A percentile compares a stretch with the other conserved stretches of the same genome.
Conservation (phyloP, 2,113 vertebrate genomes). For the Brachyistius frenatus region DNA sequence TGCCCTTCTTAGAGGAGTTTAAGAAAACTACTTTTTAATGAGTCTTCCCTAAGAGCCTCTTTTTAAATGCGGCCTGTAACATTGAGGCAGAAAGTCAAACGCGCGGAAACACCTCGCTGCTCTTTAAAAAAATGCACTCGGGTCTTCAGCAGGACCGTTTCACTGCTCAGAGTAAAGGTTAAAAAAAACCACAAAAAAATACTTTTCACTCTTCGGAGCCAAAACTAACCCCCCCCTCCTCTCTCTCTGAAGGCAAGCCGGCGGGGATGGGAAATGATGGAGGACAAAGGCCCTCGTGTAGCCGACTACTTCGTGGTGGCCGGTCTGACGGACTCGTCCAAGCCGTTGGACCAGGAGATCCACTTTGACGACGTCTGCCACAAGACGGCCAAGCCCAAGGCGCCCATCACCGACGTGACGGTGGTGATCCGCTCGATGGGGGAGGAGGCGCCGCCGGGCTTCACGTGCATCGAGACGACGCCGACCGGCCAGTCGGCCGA, state of each 20-base stretch:
- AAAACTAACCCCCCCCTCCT: constrained; percentile 31
- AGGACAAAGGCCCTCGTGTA: constrained; percentile 97
- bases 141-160: constrained; percentile 14
- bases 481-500: constrained; percentile 94
- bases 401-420: constrained; percentile 95
- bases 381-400: constrained; percentile 91
- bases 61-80: constrained; percentile 11
- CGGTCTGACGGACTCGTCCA: constrained; percentile 93
- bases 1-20: constrained; percentile 24
- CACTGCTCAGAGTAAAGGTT: constrained; percentile 18
- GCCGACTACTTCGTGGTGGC: constrained; percentile 99
- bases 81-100: constrained; percentile 43
- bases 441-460: constrained; percentile 93
- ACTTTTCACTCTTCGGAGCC: neutral
- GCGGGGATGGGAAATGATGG: constrained; percentile 95
- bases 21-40: constrained; percentile 31
- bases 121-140: constrained; percentile 43
- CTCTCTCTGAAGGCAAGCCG: constrained; percentile 50
- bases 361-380: constrained; percentile 94
- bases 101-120: constrained; percentile 39
- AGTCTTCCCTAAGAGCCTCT: constrained; percentile 1
- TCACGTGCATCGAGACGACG: constrained; percentile 92
- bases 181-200: neutral
- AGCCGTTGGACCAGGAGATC: constrained; percentile 95
- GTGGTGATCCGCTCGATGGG: constrained; percentile 95